phyloP scores from a whole-genome alignment of 2,888 invertebrate genomes.

The Himalopsyche anomala region DNA sequence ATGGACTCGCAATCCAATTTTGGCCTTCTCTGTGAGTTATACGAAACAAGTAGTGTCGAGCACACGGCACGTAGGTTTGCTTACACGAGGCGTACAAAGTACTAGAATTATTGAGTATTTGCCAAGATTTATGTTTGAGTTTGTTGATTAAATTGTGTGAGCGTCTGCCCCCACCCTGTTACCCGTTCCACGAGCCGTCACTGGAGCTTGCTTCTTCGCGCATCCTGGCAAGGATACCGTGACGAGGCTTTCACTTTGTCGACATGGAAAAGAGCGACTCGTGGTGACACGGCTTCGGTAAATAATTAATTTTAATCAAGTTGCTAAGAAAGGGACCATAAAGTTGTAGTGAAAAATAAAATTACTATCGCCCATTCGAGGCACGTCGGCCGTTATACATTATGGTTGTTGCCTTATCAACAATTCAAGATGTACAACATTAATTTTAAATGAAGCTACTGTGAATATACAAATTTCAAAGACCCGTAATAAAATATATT shows the following conservation, averaged over 20 bases:
- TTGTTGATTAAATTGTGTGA: slow-evolving; percentile 61
- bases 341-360: not conserved
- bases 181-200: slow-evolving; percentile 44
- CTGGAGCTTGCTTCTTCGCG: slow-evolving; percentile 42
- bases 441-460: too few relatives aligned
- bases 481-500: too few relatives aligned
- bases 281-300: slow-evolving; percentile 3
- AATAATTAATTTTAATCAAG: slow-evolving; percentile 30
- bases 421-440: too few relatives aligned
- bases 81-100: slow-evolving; percentile 51
- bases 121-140: slow-evolving; percentile 60
- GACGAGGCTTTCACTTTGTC: slow-evolving; percentile 25
- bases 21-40: slow-evolving; percentile 30
- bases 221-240: slow-evolving; percentile 16
- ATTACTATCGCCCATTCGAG: not conserved
- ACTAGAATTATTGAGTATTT: slow-evolving; percentile 61
- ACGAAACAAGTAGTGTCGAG: slow-evolving; percentile 18
- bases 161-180: slow-evolving; percentile 43
- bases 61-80: slow-evolving; percentile 47
- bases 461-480: too few relatives aligned
- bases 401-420: not conserved
- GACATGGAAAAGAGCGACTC: not conserved
- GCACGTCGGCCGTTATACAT: slow-evolving; percentile 36
- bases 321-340: not conserved
- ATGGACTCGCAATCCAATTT: slow-evolving; percentile 11